phyloP scores from a whole-genome alignment of 2,113 vertebrate genomes.

The Thamnaconus septentrionalis region DNA sequence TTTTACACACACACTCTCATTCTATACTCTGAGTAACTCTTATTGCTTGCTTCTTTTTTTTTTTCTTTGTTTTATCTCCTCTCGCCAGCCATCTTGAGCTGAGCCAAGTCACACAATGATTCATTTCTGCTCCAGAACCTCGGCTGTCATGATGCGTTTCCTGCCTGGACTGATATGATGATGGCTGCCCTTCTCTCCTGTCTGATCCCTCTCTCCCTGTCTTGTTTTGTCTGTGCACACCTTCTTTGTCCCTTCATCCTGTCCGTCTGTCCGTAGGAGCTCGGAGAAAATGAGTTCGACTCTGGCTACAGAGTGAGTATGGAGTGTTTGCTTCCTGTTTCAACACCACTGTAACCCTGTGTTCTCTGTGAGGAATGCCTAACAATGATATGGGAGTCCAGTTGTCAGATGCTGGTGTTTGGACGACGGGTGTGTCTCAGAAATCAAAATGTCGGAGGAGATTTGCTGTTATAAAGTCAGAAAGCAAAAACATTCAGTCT shows the following conservation, averaged over 20 bases:
- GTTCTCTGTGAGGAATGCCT: no score
- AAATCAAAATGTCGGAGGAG: no score
- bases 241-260: conserved; percentile 32
- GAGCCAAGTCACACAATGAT: not conserved
- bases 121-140: not conserved
- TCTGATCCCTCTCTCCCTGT: conserved; percentile 20
- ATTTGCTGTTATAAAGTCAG: no score
- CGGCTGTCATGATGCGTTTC: conserved; percentile 2
- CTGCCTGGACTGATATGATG: conserved; percentile 7
- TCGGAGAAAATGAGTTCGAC: conserved; percentile 65
- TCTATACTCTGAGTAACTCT: no score
- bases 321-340: conserved; percentile 26
- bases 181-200: conserved; percentile 8
- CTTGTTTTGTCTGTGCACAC: conserved; percentile 16
- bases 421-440: no score
- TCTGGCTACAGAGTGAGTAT: conserved; percentile 78
- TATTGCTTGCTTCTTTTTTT: no score
- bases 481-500: no score
- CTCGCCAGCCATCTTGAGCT: not conserved
- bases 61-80: not conserved
- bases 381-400: no score
- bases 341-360: not conserved
- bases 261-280: conserved; percentile 64
- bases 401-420: no score
- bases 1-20: no score